A percentile compares a stretch with the other conserved stretches of the same genome.
phyloP scores from a whole-genome alignment of 2,113 vertebrate genomes.

The Oreotrochilus melanogaster region DNA sequence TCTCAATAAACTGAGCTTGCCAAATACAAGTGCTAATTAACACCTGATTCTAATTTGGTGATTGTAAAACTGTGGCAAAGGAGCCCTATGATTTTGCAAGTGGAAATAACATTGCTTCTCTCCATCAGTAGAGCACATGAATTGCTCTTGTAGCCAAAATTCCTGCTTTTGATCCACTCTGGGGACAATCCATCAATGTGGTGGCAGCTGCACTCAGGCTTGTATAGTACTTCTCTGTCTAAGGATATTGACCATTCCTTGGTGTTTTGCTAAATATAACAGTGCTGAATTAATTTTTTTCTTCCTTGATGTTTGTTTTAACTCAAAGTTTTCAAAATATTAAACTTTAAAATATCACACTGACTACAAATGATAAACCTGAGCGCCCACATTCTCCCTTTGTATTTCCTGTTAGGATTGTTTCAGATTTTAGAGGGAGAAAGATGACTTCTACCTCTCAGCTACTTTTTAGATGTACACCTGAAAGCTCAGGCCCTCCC shows the following conservation, averaged over 20 bases:
- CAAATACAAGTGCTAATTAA: conserved; percentile 68
- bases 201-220: not conserved
- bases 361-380: not conserved
- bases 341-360: not conserved
- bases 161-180: not conserved
- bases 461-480: not conserved
- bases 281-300: not conserved
- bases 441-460: not conserved
- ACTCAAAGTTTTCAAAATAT: not conserved
- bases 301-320: not conserved
- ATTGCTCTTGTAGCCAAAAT: not conserved
- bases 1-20: conserved; percentile 62
- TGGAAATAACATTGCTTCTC: conserved; percentile 28
- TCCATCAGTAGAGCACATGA: not conserved
- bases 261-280: not conserved
- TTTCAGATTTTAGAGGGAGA: not conserved
- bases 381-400: not conserved
- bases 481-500: not conserved
- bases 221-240: not conserved
- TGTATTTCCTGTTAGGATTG: fast-evolving
- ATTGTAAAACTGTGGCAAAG: conserved; percentile 48
- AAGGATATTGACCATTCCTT: not conserved
- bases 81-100: conserved; percentile 26
- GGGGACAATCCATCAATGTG: not conserved
- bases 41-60: conserved; percentile 72